phyloP scores from a whole-genome alignment of 53 echinoderm and acorn worm species.

The Holothuria leucospilota region DNA sequence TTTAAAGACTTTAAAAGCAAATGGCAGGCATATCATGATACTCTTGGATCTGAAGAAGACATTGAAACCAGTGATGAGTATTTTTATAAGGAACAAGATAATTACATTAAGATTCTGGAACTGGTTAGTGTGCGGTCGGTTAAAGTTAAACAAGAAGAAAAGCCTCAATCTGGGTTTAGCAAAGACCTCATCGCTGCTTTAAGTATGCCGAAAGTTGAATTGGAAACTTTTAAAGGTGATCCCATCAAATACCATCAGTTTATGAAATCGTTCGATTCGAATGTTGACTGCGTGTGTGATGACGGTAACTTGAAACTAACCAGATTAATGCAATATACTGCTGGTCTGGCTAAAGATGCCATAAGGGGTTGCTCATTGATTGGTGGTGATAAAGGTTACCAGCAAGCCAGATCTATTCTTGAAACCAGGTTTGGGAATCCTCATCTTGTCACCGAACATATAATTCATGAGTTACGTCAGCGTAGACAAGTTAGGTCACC shows the following conservation, averaged over 20 bases:
- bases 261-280: slow-evolving; percentile 47
- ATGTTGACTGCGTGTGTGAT: slow-evolving; percentile 49
- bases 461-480: slow-evolving; percentile 1
- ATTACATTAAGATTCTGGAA: slow-evolving; percentile 30
- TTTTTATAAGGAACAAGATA: slow-evolving; percentile 50
- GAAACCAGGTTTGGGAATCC: slow-evolving; percentile 48
- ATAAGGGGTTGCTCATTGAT: slow-evolving; percentile 50
- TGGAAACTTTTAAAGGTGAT: slow-evolving; percentile 46
- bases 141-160: slow-evolving; percentile 31
- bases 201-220: slow-evolving; percentile 54
- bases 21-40: slow-evolving; percentile 33
- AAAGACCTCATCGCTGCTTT: slow-evolving; percentile 39
- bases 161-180: slow-evolving; percentile 23
- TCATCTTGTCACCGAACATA: slow-evolving; percentile 53
- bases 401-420: slow-evolving; percentile 45
- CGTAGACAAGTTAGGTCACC: slow-evolving; percentile 39
- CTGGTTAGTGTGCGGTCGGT: slow-evolving; percentile 19
- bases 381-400: slow-evolving; percentile 40
- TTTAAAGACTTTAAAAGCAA: slow-evolving; percentile 21
- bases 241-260: slow-evolving; percentile 56
- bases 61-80: slow-evolving; percentile 38
- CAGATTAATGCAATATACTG: slow-evolving; percentile 54
- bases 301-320: slow-evolving; percentile 49
- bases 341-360: slow-evolving; percentile 52
- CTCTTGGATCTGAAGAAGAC: slow-evolving; percentile 10